Conservation (phyloP, 1,140 invertebrate genomes). For the Linepithema humile region DNA sequence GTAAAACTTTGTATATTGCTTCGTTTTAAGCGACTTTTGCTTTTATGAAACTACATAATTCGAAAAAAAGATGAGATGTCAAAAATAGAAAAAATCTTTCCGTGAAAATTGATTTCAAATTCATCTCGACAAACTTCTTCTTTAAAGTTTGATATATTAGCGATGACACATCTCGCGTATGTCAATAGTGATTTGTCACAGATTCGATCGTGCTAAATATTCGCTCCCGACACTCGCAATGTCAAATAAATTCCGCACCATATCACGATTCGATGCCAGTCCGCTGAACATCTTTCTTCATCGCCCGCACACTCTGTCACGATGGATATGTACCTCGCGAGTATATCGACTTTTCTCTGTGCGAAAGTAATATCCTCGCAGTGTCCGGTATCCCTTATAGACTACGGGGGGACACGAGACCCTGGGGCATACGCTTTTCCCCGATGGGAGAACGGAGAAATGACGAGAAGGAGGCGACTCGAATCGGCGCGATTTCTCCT, state of each 20-base stretch:
- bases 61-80: background rate
- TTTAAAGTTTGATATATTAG: background rate
- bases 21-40: background rate
- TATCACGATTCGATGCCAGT: conserved; percentile 8
- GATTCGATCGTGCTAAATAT: background rate
- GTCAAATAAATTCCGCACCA: conserved; percentile 27
- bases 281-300: background rate
- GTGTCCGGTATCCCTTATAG: conserved; percentile 15
- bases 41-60: background rate
- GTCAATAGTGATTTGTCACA: conserved; percentile 7
- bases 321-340: background rate
- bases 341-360: background rate
- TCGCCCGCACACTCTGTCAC: background rate
- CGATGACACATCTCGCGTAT: background rate
- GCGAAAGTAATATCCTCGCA: conserved; percentile 28
- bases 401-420: background rate
- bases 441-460: conserved; percentile 29
- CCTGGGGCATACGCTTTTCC: conserved; percentile 58
- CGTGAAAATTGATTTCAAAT: background rate
- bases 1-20: background rate
- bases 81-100: background rate
- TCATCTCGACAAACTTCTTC: background rate
- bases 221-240: background rate
- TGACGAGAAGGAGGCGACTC: background rate
- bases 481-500: background rate